phyloP scores from a whole-genome alignment of 92 coral and sea anemone genomes.

The Parazoanthus swiftii region DNA sequence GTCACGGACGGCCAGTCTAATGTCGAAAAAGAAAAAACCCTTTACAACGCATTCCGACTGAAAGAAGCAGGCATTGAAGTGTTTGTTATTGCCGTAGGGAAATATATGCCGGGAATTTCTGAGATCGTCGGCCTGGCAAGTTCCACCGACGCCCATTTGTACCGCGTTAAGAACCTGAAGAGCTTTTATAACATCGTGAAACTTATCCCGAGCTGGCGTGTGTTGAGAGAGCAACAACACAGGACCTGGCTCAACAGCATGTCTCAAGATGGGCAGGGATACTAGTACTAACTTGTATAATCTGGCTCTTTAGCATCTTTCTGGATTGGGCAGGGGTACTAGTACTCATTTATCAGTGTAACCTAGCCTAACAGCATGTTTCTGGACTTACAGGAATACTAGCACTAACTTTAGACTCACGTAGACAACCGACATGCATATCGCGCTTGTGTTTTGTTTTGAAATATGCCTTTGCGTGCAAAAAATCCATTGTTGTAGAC shows the following conservation, averaged over 20 bases:
- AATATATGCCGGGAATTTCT: slow-evolving; percentile 59
- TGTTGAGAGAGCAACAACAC: not conserved
- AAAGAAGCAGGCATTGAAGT: slow-evolving; percentile 67
- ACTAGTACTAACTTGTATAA: too few species aligned
- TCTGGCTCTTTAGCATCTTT: slow-evolving; percentile 9
- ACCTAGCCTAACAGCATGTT: not conserved
- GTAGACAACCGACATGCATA: too few species aligned
- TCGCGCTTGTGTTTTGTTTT: too few species aligned
- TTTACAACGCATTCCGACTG: slow-evolving; percentile 68
- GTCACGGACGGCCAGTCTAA: slow-evolving; percentile 85
- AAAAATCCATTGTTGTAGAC: too few species aligned
- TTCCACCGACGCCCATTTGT: slow-evolving; percentile 60
- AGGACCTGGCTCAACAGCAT: slow-evolving; percentile 12
- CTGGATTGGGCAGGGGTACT: too few species aligned
- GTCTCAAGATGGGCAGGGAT: not conserved
- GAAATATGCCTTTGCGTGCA: too few species aligned
- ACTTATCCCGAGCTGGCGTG: slow-evolving; percentile 52
- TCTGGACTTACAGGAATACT: too few species aligned
- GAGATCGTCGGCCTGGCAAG: slow-evolving; percentile 76
- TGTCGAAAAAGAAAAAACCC: slow-evolving; percentile 51
- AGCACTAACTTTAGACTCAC: too few species aligned
- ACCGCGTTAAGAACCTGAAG: slow-evolving; percentile 58
- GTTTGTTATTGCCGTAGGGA: slow-evolving; percentile 78
- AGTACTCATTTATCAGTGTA: too few species aligned
- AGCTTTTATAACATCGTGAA: slow-evolving; percentile 64